These are phyloP conservation scores for Campylorhamphus procurvoides DNA, from an alignment of 2,113 vertebrate species.

Conservation along the genomic window DNA sequence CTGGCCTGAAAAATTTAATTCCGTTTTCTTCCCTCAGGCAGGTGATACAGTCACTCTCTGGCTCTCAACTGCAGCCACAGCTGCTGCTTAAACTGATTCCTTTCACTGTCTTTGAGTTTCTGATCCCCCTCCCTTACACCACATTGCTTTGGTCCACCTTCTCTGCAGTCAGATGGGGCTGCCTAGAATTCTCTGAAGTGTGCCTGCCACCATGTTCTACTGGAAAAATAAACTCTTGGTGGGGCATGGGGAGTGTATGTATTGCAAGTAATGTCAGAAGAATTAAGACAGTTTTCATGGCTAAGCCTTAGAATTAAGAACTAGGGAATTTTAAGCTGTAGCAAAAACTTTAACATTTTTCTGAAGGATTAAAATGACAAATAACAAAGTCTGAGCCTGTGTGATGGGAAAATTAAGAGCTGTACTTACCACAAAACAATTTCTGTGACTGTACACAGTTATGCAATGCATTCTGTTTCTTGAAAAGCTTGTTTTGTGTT, in stretches of 20 bases:
- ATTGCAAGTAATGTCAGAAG: not conserved
- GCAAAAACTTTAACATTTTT: not conserved
- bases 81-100: not conserved
- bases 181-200: not conserved
- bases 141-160: not conserved
- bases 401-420: not conserved
- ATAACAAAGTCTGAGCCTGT: not conserved
- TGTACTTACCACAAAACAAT: not conserved
- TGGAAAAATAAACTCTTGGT: not conserved
- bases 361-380: not conserved
- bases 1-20: not conserved
- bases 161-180: not conserved
- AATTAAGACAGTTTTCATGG: not conserved
- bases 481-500: not conserved
- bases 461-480: not conserved
- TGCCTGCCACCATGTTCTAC: not conserved
- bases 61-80: not conserved
- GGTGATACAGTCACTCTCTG: not conserved
- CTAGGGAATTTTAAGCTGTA: conserved; percentile 5
- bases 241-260: not conserved
- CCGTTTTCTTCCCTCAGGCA: not conserved
- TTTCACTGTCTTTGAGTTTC: not conserved
- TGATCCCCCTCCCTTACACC: not conserved
- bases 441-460: not conserved
- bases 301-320: not conserved